Evolutionary conservation across 2,113 vertebrate species (phyloP).

Genomic region (Riparia riparia): DNA sequence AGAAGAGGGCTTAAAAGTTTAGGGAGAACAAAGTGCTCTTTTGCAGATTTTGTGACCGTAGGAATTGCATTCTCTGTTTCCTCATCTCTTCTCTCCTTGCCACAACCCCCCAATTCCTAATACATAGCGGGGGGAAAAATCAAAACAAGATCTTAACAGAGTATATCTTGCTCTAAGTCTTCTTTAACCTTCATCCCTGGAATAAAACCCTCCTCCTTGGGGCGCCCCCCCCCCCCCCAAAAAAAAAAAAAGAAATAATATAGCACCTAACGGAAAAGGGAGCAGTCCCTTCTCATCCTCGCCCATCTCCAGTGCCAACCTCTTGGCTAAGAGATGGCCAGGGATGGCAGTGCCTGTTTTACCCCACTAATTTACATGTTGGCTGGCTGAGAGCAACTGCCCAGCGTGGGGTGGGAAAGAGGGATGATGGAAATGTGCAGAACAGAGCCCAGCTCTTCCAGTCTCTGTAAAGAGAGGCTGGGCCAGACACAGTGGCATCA

Average conservation of each 20-base stretch:
- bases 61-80: not conserved
- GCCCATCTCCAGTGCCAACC: not conserved
- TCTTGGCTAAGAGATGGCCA: not conserved
- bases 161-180: not conserved
- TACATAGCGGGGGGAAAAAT: not conserved
- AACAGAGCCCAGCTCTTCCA: not conserved
- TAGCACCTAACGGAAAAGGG: not conserved
- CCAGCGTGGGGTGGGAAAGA: not conserved
- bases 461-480: not conserved
- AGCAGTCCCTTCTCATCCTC: not conserved
- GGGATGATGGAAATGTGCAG: not conserved
- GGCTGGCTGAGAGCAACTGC: not conserved
- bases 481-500: not conserved
- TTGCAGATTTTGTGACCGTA: not conserved
- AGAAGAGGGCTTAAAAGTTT: not conserved
- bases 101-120: accelerated
- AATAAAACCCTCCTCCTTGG: not conserved
- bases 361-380: not conserved
- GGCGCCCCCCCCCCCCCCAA: too few relatives aligned
- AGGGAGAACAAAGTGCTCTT: not conserved
- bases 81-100: not conserved
- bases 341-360: not conserved
- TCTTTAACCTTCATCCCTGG: not conserved
- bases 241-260: too few relatives aligned
- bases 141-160: not conserved